phyloP scores from a whole-genome alignment of 2,113 vertebrate genomes.

The Toxotes jaculatrix region DNA sequence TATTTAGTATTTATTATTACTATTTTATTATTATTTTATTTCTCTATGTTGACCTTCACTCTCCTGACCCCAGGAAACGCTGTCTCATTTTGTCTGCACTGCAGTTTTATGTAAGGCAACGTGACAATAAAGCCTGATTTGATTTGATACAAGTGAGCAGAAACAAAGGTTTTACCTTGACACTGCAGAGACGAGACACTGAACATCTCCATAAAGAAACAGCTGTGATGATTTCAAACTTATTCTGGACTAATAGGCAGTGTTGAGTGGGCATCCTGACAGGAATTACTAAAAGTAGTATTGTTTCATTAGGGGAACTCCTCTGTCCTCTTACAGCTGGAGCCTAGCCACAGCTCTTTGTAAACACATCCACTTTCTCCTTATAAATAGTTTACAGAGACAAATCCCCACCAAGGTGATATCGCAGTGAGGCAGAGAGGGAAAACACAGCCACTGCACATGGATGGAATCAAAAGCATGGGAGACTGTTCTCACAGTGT shows the following conservation, averaged over 20 bases:
- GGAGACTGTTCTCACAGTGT: not conserved
- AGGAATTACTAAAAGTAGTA: slow-evolving; percentile 12
- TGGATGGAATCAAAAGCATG: slow-evolving; percentile 1
- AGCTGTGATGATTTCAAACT: not conserved
- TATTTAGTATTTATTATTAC: no score
- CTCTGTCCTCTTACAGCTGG: slow-evolving; percentile 35
- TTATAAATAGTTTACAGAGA: slow-evolving; percentile 74
- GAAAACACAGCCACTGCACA: slow-evolving; percentile 2
- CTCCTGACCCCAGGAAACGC: no score
- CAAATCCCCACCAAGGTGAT: slow-evolving; percentile 25
- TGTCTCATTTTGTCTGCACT: no score
- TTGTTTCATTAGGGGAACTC: slow-evolving; percentile 12
- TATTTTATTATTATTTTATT: no score
- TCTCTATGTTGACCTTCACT: no score
- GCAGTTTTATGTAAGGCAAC: no score
- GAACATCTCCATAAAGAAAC: not conserved
- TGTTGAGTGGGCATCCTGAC: not conserved
- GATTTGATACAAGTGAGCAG: no score
- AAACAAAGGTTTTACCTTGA: not conserved
- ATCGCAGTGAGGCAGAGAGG: not conserved
- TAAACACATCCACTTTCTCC: slow-evolving; percentile 62
- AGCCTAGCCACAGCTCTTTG: slow-evolving; percentile 51
- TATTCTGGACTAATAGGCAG: not conserved
- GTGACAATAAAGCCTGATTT: no score
- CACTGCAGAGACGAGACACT: not conserved